Base-by-base conservation (phyloP, 2,888 invertebrate species). In the Listrodromus nycthemerus region DNA sequence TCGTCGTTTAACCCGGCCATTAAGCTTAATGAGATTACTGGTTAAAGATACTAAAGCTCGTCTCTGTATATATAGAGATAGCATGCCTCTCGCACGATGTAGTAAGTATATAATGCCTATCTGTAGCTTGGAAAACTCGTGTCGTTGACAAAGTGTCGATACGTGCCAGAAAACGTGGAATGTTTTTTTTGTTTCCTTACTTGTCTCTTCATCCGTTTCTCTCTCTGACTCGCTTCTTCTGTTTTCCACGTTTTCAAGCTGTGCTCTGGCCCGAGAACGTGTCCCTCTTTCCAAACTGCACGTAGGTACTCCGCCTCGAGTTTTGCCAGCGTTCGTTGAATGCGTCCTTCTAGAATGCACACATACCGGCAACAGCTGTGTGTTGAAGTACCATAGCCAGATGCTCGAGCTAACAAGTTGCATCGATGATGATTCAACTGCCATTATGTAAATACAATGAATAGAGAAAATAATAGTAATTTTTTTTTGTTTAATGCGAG, bases 1-100 rank as follows among this genome's bases (percentile, higher is more conserved):
- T 84, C 84, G 86, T 87, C 89, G 89, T 88, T 89, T 87, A 88
- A 88, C 86, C 82, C 85, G 86, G 88, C 85, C 87, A 88, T 90
- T 90, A 88, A 87, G 88, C 89, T 89, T 90, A 90, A 90, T 89
- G 89, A 89, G 90, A 90, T 90, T 88, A 88, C 89, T 69, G 80
- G 77, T 80, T 83, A 80, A 83, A 77, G 83, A 83, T 80, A 80
- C 80, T 77, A 73, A 69, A 77, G 77, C 80, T 83, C 77, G 76
- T 80, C 61, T 45, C 65, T 50, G 50, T 74, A 3, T 66, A 33
- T 41, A 41, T 37, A 58, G 58, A 73, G 45, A 58, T 27, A 24
- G 16, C 5, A 27, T 24, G 27, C 30, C 45, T 8, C 45, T 8
- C 45, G 45, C 27, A 73, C 45, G 24, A 27, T n/a, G 61, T 73